Conservation (phyloP, 2,113 vertebrate species). For the Oxyura jamaicensis region DNA sequence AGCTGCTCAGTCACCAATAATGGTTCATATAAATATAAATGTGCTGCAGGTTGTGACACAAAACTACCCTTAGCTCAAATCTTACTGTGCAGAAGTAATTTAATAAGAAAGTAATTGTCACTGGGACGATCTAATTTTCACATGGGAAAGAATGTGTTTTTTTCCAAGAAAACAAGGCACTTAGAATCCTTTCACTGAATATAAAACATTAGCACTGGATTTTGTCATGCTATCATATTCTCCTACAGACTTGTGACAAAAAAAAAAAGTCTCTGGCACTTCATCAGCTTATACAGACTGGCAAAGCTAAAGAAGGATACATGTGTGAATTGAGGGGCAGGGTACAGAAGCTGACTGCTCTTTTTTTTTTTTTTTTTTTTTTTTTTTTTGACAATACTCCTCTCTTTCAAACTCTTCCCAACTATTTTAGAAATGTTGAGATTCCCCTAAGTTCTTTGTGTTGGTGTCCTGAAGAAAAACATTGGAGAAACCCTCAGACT, state of each 20-base stretch:
- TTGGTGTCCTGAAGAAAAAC: background rate
- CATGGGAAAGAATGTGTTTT: background rate
- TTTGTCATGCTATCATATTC: constrained; percentile 55
- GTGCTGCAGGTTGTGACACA: background rate
- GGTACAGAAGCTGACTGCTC: background rate
- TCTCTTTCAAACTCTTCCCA: background rate
- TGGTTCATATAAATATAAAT: background rate
- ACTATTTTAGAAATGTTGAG: background rate
- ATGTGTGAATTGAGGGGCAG: background rate
- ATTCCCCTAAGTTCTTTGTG: background rate
- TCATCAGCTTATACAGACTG: background rate
- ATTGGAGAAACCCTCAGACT: background rate
- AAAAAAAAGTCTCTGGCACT: background rate
- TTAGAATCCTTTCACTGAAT: background rate
- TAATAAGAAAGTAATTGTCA: constrained; percentile 27
- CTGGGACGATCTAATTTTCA: constrained; percentile 7
- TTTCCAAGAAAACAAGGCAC: constrained; percentile 10
- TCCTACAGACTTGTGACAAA: background rate
- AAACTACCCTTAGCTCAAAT: background rate
- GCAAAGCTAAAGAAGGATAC: background rate
- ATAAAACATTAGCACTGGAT: constrained; percentile 2
- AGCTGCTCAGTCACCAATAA: background rate
- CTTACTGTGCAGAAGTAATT: constrained; percentile 18
- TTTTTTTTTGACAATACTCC: background rate
- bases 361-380: background rate